A percentile compares a stretch with the other conserved stretches of the same genome.
phyloP scores from a whole-genome alignment of 2,113 vertebrate genomes.

The Neoarius graeffei region DNA sequence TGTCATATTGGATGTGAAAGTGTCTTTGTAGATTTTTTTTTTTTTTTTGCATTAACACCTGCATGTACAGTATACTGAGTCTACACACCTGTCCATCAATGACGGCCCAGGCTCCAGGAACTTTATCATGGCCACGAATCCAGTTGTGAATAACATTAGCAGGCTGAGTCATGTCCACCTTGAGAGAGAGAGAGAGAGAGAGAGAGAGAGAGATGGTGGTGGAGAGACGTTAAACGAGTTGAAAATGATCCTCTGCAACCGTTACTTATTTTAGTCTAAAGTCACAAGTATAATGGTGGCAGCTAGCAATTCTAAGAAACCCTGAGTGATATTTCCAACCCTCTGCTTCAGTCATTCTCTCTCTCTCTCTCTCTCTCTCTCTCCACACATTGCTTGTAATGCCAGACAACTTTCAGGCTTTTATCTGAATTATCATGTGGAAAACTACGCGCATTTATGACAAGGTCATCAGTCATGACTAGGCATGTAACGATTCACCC shows the following conservation, averaged over 20 bases:
- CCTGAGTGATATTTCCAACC: neutral
- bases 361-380: neutral
- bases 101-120: slow-evolving; percentile 90
- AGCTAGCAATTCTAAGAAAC: slow-evolving; percentile 30
- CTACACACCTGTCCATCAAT: slow-evolving; percentile 82
- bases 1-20: too few species aligned
- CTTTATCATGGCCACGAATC: slow-evolving; percentile 97
- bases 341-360: neutral
- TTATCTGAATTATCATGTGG: neutral
- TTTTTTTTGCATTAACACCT: neutral
- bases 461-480: neutral
- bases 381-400: neutral
- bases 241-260: neutral
- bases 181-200: neutral
- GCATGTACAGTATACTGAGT: neutral
- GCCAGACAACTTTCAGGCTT: neutral
- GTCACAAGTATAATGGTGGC: slow-evolving; percentile 45
- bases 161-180: slow-evolving; percentile 83
- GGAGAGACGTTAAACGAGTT: neutral
- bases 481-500: too few species aligned
- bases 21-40: neutral
- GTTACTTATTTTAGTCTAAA: slow-evolving; percentile 40
- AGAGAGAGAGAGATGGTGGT: neutral
- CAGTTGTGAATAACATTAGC: slow-evolving; percentile 90
- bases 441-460: neutral